Base-by-base conservation (phyloP, 2,113 vertebrate genomes). In the Aptenodytes forsteri region DNA sequence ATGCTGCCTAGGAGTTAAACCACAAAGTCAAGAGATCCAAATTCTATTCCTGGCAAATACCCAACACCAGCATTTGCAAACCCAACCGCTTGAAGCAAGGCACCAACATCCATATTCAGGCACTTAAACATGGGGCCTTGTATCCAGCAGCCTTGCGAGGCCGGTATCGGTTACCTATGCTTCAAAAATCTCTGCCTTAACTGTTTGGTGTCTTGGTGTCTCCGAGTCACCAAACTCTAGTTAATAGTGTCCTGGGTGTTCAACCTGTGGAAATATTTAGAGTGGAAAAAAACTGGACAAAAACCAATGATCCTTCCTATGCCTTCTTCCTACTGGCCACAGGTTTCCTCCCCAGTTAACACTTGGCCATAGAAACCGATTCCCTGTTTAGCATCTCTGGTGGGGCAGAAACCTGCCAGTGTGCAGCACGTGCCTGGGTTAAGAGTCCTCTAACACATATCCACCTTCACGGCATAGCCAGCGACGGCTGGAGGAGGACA, bases 1-100 rank as follows among this genome's bases (percentile, higher is more conserved):
- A 96, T 15, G 27, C 81, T 94, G 83, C 83, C 59, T 49, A 82
- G 44, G 61, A 97, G 40, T 92, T 91, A 92, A 97, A 96, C 72
- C 92, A 94, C 94, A 89, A 87, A 95, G 47, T 75, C 80, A 56
- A 93, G 89, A 69, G 61, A 92, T 91, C 83, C 81, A 84, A 82
- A 49, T 65, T 93, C 86, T 82, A 18, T 46, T 89, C 80, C 94
- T 95, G 96, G 95, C 92, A 94, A 91, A 91, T 79, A 92, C 69
- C 70, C 92, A 96, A 93, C 30, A 65, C 83, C 67, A 79, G 92
- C 65, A 96, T 89, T 95, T 59, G 61, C 80, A 96, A 92, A 89
- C 86, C 76, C 82, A 75, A 9, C 7, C 0, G 73, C 86, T 89
- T 82, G 87, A 79, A 95, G 88, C 83, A 71, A 95, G 84, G 47